These are phyloP conservation scores for Aphelinus certus DNA, from an alignment of 1,140 invertebrate species.

Conservation along the genomic window DNA sequence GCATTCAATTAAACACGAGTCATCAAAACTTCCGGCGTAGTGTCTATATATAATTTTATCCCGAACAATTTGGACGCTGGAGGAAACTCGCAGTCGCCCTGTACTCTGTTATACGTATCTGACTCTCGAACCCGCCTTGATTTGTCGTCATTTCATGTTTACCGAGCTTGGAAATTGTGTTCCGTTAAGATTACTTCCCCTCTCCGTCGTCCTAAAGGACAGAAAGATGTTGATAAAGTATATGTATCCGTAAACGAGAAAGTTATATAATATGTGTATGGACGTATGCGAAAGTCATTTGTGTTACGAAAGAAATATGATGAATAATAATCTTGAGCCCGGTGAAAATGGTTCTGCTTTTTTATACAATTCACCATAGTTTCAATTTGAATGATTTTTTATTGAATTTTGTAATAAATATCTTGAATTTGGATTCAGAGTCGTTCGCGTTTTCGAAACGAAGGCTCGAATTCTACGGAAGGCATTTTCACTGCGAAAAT, in stretches of 20 bases:
- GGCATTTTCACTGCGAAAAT: slow-evolving; percentile 3
- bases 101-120: too few species aligned
- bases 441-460: neutral
- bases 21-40: too few species aligned
- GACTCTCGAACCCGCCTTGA: too few species aligned
- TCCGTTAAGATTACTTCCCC: neutral
- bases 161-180: neutral
- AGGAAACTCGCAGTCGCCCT: too few species aligned
- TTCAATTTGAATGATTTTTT: neutral
- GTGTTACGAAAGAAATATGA: slow-evolving; percentile 12
- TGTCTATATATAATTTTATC: too few species aligned
- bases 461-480: slow-evolving; percentile 1
- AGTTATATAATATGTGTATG: slow-evolving; percentile 22
- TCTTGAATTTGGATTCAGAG: neutral
- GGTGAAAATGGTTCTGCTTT: slow-evolving; percentile 1
- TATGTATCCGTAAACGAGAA: slow-evolving; percentile 29
- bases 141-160: too few species aligned
- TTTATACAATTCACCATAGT: too few species aligned
- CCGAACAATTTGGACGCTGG: too few species aligned
- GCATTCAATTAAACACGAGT: too few species aligned
- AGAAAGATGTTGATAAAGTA: neutral
- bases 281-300: slow-evolving; percentile 25
- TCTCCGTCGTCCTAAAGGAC: slow-evolving; percentile 26
- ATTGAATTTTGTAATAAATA: neutral
- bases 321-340: slow-evolving; percentile 15